These are phyloP conservation scores for Stictonetta naevosa DNA, from an alignment of 2,113 vertebrate species.

Conservation along the genomic window DNA sequence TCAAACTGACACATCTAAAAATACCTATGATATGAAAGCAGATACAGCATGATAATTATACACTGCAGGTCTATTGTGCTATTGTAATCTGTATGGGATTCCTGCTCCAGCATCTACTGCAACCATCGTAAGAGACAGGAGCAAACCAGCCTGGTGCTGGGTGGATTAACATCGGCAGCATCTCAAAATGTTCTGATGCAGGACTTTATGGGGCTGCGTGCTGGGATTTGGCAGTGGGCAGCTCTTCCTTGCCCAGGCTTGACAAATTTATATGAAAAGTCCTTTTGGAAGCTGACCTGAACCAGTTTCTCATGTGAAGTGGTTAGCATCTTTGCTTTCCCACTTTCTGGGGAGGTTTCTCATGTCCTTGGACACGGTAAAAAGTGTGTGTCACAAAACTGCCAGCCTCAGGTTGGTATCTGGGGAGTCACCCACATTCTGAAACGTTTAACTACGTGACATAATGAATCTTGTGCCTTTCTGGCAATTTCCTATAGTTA, in stretches of 20 bases:
- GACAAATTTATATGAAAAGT: neutral
- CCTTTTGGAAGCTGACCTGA: neutral
- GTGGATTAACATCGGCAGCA: neutral
- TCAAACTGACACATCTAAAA: conserved; percentile 70
- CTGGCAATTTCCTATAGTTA: neutral
- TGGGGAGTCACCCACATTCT: neutral
- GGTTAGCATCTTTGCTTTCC: neutral
- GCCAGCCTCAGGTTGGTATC: neutral
- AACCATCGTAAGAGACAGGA: neutral
- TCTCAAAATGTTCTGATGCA: neutral
- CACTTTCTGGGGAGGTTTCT: conserved; percentile 3
- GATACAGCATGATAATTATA: conserved; percentile 62
- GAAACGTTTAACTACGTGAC: neutral
- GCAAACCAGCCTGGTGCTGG: neutral
- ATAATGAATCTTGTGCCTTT: neutral
- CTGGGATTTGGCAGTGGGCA: neutral
- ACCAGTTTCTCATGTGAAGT: neutral
- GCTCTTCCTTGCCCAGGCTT: neutral
- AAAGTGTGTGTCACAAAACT: neutral
- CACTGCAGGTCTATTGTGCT: conserved; percentile 15
- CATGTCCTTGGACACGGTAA: neutral
- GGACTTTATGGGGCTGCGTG: neutral
- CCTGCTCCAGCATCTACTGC: neutral
- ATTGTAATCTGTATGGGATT: neutral
- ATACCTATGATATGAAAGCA: conserved; percentile 68